A percentile compares a stretch with the other conserved stretches of the same genome.
Evolutionary conservation across 2,113 vertebrate species (phyloP).

Genomic region (Scartelaos histophorus): DNA sequence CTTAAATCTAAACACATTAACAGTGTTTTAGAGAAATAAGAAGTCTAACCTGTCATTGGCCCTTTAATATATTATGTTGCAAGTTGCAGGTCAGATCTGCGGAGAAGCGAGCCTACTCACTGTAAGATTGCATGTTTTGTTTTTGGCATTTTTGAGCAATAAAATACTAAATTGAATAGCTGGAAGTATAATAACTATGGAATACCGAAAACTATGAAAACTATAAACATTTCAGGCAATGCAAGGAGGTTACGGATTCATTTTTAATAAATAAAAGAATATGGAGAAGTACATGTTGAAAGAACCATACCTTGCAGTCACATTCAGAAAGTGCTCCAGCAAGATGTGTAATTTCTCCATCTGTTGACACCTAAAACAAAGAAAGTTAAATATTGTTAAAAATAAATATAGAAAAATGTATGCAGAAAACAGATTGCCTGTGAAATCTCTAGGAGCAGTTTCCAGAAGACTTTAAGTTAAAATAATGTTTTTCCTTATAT

Average conservation of each 20-base stretch:
- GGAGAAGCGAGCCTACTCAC: too few species aligned
- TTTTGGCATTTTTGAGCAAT: too few species aligned
- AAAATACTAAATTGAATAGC: too few species aligned
- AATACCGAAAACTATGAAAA: too few species aligned
- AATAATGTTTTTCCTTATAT: not conserved
- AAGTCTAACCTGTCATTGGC: too few species aligned
- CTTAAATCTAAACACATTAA: too few species aligned
- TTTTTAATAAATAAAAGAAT: not conserved
- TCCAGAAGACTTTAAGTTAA: not conserved
- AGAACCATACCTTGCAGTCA: conserved; percentile 85
- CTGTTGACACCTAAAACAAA: conserved; percentile 84
- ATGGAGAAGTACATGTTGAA: not conserved
- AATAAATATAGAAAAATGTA: not conserved
- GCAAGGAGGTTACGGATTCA: not conserved
- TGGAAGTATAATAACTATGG: too few species aligned
- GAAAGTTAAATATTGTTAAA: not conserved
- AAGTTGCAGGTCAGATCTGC: too few species aligned
- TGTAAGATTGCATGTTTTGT: too few species aligned
- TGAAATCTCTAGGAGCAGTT: not conserved
- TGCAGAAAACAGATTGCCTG: not conserved
- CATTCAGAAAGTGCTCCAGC: conserved; percentile 92
- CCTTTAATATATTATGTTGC: too few species aligned
- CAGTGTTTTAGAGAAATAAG: too few species aligned
- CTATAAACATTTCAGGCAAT: too few species aligned
- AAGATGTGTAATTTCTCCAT: conserved; percentile 94